Base-by-base conservation (phyloP, 2,113 vertebrate genomes). In the Festucalex cinctus region DNA sequence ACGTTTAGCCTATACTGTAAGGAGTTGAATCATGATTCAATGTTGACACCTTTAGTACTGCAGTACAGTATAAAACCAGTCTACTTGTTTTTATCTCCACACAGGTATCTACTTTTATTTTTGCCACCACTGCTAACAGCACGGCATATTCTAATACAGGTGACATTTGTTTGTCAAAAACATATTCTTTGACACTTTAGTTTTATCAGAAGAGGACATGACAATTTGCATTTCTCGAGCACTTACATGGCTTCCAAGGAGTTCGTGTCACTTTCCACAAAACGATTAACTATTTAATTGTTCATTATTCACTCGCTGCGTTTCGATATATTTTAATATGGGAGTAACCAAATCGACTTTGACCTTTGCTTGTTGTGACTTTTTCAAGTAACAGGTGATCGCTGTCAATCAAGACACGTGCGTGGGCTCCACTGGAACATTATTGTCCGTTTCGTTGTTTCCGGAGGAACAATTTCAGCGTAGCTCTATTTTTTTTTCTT, bases 161-260 rank as follows among this genome's bases (percentile, higher is more conserved):
- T 8, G 37, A 10, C 37, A 44, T 44, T 44, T 44, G 43, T 17
- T 44, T 13, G 16, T 44, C 43, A 44, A 44, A 44, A 16, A 44
- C 43, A 44, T 16, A 17, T 5, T 16, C 13, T 13, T 44, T 16
- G 5, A 44, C 14, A 43, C 3, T 17, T 44, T 17, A 44, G 43
- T 6, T 44, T 44, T 44, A 44, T 16, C 14, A 17, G 16, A 1
- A 16, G 43, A 13, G 3, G 14, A 44, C 43, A 44, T 44, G 1
- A 44, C 16, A 44, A 14, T 37, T 37, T 60, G 5, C 8, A n/a
- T 37, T 12, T 10, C 20, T 60, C 28, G 3, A 5, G 5, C 13
- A 85, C 84, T 88, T 82, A 86, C 86, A 88, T 59, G 53, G 28
- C 0, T 59, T 57, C 22, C 67, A 60, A 39, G 35, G 19, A 48